These are phyloP conservation scores for Thrips palmi DNA, from an alignment of 1,140 invertebrate genomes.

Conservation along the genomic window DNA sequence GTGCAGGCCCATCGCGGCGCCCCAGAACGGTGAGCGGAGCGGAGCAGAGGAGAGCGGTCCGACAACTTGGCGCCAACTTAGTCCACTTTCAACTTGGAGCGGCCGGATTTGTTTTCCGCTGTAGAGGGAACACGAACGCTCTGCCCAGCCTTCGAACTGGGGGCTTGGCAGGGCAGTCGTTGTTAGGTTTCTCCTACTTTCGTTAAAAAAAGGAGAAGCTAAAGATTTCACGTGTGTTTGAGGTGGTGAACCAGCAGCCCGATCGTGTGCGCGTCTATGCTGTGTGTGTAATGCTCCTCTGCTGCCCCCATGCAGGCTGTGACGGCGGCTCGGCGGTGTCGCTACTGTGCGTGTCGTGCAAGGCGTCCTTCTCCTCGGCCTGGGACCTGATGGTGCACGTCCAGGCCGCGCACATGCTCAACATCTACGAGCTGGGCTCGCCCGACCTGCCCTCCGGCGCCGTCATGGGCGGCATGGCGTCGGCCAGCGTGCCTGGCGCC, in stretches of 20 bases:
- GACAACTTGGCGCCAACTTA: not conserved
- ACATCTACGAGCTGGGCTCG: slow-evolving; percentile 62
- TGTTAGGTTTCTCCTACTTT: no score
- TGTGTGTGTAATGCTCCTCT: not conserved
- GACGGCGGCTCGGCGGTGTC: slow-evolving; percentile 30
- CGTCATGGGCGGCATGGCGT: no score
- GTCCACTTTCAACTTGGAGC: not conserved
- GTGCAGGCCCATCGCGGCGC: slow-evolving; percentile 44
- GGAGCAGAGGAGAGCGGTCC: not conserved
- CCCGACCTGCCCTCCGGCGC: no score
- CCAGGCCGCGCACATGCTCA: slow-evolving; percentile 61
- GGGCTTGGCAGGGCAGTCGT: no score
- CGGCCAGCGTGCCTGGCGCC: no score
- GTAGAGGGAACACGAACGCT: no score
- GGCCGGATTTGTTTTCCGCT: no score
- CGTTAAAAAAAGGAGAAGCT: no score
- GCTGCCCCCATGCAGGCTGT: slow-evolving; percentile 16
- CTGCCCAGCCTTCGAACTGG: no score
- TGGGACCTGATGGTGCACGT: slow-evolving; percentile 69
- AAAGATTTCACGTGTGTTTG: no score
- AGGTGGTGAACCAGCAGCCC: not conserved
- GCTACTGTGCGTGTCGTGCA: slow-evolving; percentile 55
- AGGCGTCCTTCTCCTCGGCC: slow-evolving; percentile 51
- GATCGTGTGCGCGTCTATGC: not conserved
- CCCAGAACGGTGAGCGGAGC: no score